phyloP scores from a whole-genome alignment of 92 coral and sea anemone species.

The Ricordea florida region DNA sequence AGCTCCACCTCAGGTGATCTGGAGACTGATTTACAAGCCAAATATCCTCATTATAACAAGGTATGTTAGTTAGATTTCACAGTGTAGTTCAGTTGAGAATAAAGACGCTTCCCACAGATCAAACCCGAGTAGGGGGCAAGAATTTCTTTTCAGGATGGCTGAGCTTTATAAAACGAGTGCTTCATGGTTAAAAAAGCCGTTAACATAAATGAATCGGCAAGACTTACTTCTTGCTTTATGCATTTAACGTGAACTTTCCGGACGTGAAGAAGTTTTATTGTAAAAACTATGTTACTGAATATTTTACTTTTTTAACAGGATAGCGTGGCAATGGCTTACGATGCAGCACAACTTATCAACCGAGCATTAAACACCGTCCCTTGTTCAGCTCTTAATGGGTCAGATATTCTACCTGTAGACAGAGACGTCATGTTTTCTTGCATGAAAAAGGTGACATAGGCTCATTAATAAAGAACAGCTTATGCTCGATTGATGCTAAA shows the following conservation, averaged over 20 bases:
- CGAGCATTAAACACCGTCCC: background rate
- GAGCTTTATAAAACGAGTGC: no score
- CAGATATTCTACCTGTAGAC: background rate
- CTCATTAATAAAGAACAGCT: no score
- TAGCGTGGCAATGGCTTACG: constrained; percentile 6
- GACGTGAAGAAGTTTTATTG: no score
- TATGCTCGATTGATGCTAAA: no score
- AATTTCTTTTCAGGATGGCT: no score
- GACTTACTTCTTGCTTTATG: background rate
- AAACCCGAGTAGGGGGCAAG: no score
- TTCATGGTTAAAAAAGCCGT: no score
- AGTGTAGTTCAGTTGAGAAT: no score
- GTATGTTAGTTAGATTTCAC: no score
- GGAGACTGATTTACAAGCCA: background rate
- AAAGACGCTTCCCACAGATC: no score
- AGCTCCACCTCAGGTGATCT: background rate
- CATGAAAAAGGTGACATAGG: background rate
- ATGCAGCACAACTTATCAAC: constrained; percentile 19
- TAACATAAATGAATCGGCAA: background rate
- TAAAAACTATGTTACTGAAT: background rate
- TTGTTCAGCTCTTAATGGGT: background rate
- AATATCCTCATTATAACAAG: no score
- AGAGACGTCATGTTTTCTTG: background rate
- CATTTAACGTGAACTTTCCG: no score
- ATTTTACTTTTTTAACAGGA: constrained; percentile 9